Conservation (phyloP, 2,888 invertebrate genomes). For the Andrena fulva region DNA sequence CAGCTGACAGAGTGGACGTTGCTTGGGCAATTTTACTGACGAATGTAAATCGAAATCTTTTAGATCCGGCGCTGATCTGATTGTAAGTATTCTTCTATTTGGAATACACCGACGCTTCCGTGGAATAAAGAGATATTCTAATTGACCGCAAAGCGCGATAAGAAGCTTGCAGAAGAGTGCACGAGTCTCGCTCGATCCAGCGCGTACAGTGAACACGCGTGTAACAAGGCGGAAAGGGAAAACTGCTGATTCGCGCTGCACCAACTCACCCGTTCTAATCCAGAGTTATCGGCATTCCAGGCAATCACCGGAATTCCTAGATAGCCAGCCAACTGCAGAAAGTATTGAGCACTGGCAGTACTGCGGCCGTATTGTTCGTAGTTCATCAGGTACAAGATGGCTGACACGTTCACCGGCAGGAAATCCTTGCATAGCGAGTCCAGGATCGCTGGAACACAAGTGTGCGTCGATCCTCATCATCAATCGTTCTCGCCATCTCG, state of each 20-base stretch:
- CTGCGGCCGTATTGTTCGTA: conserved; percentile 97
- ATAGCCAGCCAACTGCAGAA: conserved; percentile 96
- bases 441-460: conserved; percentile 90
- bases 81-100: background rate
- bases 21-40: background rate
- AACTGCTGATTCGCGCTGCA: background rate
- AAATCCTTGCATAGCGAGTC: conserved; percentile 95
- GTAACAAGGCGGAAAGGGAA: too few species aligned
- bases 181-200: too few species aligned
- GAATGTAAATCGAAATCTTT: background rate
- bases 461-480: background rate
- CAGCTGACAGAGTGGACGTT: too few species aligned
- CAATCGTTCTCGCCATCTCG: background rate
- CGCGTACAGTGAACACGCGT: background rate
- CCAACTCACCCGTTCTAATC: conserved; percentile 87
- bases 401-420: conserved; percentile 94
- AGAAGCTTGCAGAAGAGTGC: too few species aligned
- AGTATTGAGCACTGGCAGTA: conserved; percentile 97
- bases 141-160: too few species aligned
- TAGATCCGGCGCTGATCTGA: background rate
- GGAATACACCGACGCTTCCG: background rate
- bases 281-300: conserved; percentile 99
- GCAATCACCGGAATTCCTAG: conserved; percentile 98
- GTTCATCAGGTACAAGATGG: conserved; percentile 97
- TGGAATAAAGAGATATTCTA: background rate